Base-by-base conservation (phyloP, 2,797 vertebrate species). In the Acanthurus lineatus region DNA sequence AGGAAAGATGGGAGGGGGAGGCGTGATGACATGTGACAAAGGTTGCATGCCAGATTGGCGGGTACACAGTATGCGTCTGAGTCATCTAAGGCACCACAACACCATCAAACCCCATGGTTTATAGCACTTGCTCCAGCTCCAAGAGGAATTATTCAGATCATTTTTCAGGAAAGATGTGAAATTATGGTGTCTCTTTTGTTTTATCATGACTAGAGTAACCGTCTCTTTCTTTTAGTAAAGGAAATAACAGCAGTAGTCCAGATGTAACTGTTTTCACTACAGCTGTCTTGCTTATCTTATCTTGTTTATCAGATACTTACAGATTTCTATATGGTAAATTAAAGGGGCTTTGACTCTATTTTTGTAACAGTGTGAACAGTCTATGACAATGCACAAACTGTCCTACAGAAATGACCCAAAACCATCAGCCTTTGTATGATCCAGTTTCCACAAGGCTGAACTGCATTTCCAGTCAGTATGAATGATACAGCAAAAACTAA, bases 1-100 rank as follows among this genome's bases (percentile, higher is more conserved):
- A 86, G 77, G 67, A 79, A 85, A 83, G 89, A 91, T 89, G 88
- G 86, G 66, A 88, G 28, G 28, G 85, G 65, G 88, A 92, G 89
- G 91, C 88, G 80, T 84, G 72, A 89, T 84, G 86, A 81, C 84
- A 89, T 92, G 87, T 78, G 78, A 91, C 79, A 87, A 88, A 90
- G 91, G 89, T 88, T 87, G 82, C 84, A 69, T 82, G 88, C 86
- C 91, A 92, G 90, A 90, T 93, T 93, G 89, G 82, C 67, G 87
- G 89, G 90, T 91, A 86, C 89, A 93, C 87, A 87, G 86, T 38
- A 82, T 87, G 86, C 0, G 73, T 49, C 84, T 92, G 89, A 93
- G 82, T 93, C 91, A 93, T 91, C 86, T 51, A 69, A 85, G 82
- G 83, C 6, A 73, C 79, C 69, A 78, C 66, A 40, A 86, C 82